phyloP scores from a whole-genome alignment of 2,797 vertebrate species.

The Enteromius fasciolatus region DNA sequence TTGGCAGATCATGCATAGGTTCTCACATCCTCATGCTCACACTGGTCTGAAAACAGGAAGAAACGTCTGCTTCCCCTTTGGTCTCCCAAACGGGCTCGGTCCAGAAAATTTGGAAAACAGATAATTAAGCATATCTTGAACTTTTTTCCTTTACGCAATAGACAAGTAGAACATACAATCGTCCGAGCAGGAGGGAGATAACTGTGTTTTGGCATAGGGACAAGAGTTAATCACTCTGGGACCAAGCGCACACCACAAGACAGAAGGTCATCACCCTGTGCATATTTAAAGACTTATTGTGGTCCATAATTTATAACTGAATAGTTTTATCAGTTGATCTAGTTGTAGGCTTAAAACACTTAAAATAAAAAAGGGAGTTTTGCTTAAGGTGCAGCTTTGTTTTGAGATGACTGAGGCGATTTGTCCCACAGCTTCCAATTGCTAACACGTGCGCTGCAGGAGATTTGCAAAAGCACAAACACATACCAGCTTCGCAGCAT shows the following conservation, averaged over 20 bases:
- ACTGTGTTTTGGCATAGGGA: background rate
- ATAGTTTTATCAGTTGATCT: background rate
- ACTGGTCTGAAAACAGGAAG: slow-evolving; percentile 73
- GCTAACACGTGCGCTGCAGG: slow-evolving; percentile 49
- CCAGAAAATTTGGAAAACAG: background rate
- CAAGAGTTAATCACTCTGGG: background rate
- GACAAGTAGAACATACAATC: background rate
- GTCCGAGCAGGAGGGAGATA: background rate
- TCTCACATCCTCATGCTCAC: slow-evolving; percentile 49
- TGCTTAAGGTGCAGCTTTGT: background rate
- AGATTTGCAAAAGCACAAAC: background rate
- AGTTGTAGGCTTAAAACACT: background rate
- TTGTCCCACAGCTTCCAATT: background rate
- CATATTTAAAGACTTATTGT: background rate
- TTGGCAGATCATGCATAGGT: slow-evolving; percentile 26
- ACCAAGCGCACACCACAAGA: background rate
- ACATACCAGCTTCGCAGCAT: slow-evolving; percentile 84
- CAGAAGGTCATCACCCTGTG: background rate
- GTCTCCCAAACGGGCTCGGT: background rate
- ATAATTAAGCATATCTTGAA: background rate
- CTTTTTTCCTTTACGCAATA: background rate
- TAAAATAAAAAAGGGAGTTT: background rate
- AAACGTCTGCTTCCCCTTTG: slow-evolving; percentile 57
- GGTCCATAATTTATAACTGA: background rate
- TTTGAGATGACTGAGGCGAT: background rate